Evolutionary conservation across 2,888 invertebrate genomes (phyloP).

Genomic region (Brachynemurus nebulosus): DNA sequence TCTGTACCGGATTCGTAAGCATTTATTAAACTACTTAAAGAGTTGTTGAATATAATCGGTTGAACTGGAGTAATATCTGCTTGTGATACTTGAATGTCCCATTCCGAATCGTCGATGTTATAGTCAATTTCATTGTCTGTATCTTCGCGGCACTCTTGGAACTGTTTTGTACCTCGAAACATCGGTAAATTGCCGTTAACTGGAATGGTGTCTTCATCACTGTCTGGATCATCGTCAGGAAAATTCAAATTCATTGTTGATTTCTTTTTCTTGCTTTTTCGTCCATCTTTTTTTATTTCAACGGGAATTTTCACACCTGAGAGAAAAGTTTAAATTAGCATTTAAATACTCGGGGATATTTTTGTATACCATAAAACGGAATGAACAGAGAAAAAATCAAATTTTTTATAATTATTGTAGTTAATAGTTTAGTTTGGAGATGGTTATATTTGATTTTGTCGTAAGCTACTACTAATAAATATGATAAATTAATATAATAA

Average conservation of each 20-base stretch:
- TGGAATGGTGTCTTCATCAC: conserved; percentile 24
- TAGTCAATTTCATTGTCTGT: conserved; percentile 22
- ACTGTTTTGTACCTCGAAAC: conserved; percentile 26
- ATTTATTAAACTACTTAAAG: conserved; percentile 40
- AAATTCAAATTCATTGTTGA: too few species aligned
- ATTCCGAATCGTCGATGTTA: conserved; percentile 28
- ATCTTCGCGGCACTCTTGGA: conserved; percentile 8
- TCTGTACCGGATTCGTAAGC: conserved; percentile 43
- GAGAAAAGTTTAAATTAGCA: background rate
- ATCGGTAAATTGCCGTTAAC: conserved; percentile 30
- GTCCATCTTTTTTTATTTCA: background rate
- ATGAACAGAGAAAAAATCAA: too few species aligned
- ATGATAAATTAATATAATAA: too few species aligned
- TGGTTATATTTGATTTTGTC: too few species aligned
- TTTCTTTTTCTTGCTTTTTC: background rate
- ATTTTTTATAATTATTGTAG: too few species aligned
- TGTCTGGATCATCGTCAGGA: conserved; percentile 13
- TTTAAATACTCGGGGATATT: background rate
- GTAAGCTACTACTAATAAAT: too few species aligned
- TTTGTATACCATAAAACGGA: background rate
- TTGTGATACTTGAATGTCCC: conserved; percentile 17
- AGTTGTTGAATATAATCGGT: conserved; percentile 33
- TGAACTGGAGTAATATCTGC: background rate
- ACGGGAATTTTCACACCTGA: background rate
- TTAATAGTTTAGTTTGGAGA: too few species aligned